Percentiles rank a stretch among this genome's conserved stretches.
Conservation (phyloP, 2,797 vertebrate species). For the Babyrousa celebensis region DNA sequence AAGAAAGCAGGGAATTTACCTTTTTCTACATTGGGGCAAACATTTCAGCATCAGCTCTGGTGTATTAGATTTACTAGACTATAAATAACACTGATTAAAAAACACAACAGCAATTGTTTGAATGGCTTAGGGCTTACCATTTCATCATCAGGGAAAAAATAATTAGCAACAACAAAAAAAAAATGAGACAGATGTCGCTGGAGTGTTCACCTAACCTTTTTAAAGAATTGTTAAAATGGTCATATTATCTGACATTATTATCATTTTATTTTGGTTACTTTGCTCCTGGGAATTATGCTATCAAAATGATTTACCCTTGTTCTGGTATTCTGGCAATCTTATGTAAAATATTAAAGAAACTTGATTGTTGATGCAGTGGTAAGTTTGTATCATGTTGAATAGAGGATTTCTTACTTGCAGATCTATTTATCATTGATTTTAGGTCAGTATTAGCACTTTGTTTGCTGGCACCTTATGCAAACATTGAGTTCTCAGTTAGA, state of each 20-base stretch:
- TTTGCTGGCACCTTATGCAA: not conserved
- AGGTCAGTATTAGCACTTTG: not conserved
- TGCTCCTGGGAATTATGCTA: not conserved
- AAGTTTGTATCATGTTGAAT: not conserved
- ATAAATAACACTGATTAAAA: conserved; percentile 77
- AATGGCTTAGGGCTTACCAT: conserved; percentile 31
- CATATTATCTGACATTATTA: not conserved
- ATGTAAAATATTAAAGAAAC: conserved; percentile 27
- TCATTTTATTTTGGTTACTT: conserved; percentile 52
- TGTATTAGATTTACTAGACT: conserved; percentile 59
- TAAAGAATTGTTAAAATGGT: conserved; percentile 62
- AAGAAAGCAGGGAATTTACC: not conserved
- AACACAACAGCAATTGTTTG: conserved; percentile 55
- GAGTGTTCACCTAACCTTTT: conserved; percentile 61
- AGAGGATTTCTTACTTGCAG: conserved; percentile 7
- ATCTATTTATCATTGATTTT: conserved; percentile 38
- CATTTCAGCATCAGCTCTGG: conserved; percentile 44
- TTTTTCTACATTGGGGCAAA: not conserved
- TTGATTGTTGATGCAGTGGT: not conserved
- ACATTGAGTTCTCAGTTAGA: conserved; percentile 54
- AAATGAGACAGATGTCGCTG: conserved; percentile 61
- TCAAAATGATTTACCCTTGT: not conserved
- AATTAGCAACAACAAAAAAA: conserved; percentile 57
- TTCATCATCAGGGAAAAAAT: conserved; percentile 74
- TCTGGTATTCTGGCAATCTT: conserved; percentile 1